Evolutionary conservation across 2,888 invertebrate genomes (phyloP), one percentile per base, ranked within the genome.

Genomic region (Plagodis dolabraria): DNA sequence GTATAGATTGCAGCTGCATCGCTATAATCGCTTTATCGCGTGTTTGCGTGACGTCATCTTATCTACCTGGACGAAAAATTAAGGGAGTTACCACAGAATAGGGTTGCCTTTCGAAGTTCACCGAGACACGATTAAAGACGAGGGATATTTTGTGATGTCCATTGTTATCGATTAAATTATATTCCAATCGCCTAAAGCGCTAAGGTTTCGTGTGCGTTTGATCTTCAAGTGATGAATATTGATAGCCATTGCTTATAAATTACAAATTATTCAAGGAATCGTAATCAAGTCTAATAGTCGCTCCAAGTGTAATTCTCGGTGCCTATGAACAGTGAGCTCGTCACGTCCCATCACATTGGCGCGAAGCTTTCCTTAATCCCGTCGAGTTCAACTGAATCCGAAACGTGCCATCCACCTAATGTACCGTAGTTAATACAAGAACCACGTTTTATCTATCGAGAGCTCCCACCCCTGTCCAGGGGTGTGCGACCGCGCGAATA

Each of bases 31-130:
- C 11, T 33, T 34, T 7, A 53, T 61, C 22, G 60, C 60, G 56
- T 61, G 56, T 45, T 66, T 46, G 66, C 64, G 66, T 68, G 68
- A 64, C 68, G 68, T 68, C 66, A 68, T 49, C 64, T 60, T 54
- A 60, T 68, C 60, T 68, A 68, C 68, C 68, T 68, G 68, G 56
- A 52, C 42, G 38, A 50, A 42, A 52, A 22, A 22, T 22, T 22
- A 22, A 48, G 60, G 60, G 52, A 60, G 64, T 45, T 51, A 58
- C 57, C 57, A 62, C 62, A 45, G 46, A 36, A 52, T 57, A 47
- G 66, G 68, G 68, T 57, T 64, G 63, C 55, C 49, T 51, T 60
- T 48, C 56, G 36, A 53, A 56, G 58, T 64, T 64, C 48, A 42
- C 63, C 53, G 59, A 48, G 61, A 56, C 54, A 62, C 34, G 57